Evolutionary conservation across 2,888 invertebrate species (phyloP).

Genomic region (Ennomos erosarius): DNA sequence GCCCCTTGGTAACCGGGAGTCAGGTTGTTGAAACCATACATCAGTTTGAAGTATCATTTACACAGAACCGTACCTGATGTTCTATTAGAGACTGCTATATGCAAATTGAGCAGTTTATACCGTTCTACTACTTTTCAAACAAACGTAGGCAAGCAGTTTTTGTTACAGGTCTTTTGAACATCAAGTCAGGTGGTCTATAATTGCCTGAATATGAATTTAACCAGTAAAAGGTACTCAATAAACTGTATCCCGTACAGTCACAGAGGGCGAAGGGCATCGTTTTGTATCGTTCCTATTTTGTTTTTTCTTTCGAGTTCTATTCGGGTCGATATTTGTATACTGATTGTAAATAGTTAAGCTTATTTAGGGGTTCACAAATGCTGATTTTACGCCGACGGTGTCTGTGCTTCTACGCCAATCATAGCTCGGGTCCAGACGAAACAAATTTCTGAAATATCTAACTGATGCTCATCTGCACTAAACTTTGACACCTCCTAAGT

Average conservation of each 20-base stretch:
- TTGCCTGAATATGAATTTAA: no score
- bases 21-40: constrained; percentile 18
- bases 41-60: no score
- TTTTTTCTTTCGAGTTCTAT: constrained; percentile 81
- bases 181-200: no score
- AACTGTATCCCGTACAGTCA: constrained; percentile 45
- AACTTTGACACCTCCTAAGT: no score
- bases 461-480: no score
- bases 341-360: constrained; percentile 83
- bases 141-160: no score
- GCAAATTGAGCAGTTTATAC: neutral
- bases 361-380: constrained; percentile 66
- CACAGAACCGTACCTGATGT: no score
- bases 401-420: constrained; percentile 39
- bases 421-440: constrained; percentile 22
- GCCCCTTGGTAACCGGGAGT: constrained; percentile 45
- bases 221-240: constrained; percentile 15
- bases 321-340: constrained; percentile 81
- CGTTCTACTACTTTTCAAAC: neutral
- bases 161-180: no score
- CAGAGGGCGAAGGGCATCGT: constrained; percentile 61
- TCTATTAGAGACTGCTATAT: no score
- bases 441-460: neutral
- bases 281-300: constrained; percentile 85
- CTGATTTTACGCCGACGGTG: constrained; percentile 46